These are phyloP conservation scores for Ondatra zibethicus DNA, from an alignment of 2,113 vertebrate genomes.

Conservation along the genomic window DNA sequence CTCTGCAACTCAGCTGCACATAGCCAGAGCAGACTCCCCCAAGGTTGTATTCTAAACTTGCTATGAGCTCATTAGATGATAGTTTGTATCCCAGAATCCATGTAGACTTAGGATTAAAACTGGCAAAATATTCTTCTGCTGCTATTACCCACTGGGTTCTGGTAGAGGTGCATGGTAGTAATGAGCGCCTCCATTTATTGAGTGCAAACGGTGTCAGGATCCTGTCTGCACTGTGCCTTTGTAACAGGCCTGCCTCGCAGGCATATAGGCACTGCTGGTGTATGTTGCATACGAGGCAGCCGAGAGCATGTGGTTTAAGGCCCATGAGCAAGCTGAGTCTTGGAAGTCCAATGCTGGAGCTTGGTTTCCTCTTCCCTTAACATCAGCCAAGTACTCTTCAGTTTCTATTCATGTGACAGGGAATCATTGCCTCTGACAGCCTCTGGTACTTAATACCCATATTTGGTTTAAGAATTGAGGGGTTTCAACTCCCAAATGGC, in stretches of 20 bases:
- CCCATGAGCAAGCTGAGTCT: constrained; percentile 30
- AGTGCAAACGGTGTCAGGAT: neutral
- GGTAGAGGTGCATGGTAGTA: constrained; percentile 12
- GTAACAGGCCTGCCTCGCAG: neutral
- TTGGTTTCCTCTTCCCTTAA: constrained; percentile 33
- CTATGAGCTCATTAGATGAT: constrained; percentile 31
- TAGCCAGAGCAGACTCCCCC: neutral
- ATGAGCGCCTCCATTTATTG: constrained; percentile 39
- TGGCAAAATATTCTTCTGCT: constrained; percentile 38
- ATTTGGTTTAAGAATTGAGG: constrained; percentile 21
- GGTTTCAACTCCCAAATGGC: neutral
- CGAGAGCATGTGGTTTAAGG: neutral
- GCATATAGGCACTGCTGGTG: neutral
- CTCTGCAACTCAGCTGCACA: neutral
- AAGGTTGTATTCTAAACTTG: constrained; percentile 44
- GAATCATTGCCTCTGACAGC: constrained; percentile 16
- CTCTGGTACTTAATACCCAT: constrained; percentile 41
- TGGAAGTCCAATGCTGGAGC: constrained; percentile 28
- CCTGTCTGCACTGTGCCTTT: constrained; percentile 6
- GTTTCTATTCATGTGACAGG: constrained; percentile 17
- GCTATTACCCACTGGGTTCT: constrained; percentile 21
- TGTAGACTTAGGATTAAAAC: constrained; percentile 27
- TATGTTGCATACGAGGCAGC: neutral
- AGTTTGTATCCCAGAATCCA: constrained; percentile 12
- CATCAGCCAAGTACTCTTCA: neutral